phyloP scores from a whole-genome alignment of 2,888 invertebrate genomes.

The Hydraecia micacea region DNA sequence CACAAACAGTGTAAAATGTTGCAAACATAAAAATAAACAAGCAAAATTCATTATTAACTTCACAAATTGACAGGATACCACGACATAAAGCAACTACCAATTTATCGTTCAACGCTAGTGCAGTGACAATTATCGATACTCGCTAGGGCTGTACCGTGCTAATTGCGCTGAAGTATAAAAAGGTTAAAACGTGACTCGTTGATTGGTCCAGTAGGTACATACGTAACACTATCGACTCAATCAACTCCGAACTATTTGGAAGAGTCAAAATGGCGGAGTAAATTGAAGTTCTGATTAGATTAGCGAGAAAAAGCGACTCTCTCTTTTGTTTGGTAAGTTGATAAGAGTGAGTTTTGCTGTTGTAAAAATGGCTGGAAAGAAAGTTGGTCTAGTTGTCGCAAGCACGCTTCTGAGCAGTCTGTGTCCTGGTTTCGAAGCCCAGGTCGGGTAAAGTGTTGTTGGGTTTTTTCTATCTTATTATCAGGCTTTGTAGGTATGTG shows the following conservation, averaged over 20 bases:
- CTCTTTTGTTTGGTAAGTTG: background rate
- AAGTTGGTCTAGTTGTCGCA: background rate
- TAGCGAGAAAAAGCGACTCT: constrained; percentile 6
- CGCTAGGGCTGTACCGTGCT: constrained; percentile 10
- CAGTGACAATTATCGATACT: constrained; percentile 25
- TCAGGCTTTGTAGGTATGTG: too few relatives aligned
- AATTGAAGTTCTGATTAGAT: constrained; percentile 35
- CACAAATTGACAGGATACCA: background rate
- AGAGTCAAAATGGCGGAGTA: constrained; percentile 7
- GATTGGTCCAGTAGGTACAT: constrained; percentile 16
- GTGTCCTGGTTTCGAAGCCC: background rate
- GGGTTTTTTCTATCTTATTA: background rate
- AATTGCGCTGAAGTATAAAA: constrained; percentile 36
- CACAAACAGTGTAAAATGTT: background rate
- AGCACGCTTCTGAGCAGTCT: background rate
- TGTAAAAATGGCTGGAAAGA: background rate
- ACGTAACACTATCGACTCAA: constrained; percentile 13
- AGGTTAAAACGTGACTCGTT: background rate
- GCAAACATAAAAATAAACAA: background rate
- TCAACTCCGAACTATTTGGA: constrained; percentile 10
- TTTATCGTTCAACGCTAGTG: constrained; percentile 16
- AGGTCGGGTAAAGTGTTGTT: background rate
- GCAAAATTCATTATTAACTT: background rate
- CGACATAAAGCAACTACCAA: constrained; percentile 7
- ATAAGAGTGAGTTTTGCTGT: background rate